Conservation (phyloP, 2,113 vertebrate genomes). For the Coreoperca whiteheadi region DNA sequence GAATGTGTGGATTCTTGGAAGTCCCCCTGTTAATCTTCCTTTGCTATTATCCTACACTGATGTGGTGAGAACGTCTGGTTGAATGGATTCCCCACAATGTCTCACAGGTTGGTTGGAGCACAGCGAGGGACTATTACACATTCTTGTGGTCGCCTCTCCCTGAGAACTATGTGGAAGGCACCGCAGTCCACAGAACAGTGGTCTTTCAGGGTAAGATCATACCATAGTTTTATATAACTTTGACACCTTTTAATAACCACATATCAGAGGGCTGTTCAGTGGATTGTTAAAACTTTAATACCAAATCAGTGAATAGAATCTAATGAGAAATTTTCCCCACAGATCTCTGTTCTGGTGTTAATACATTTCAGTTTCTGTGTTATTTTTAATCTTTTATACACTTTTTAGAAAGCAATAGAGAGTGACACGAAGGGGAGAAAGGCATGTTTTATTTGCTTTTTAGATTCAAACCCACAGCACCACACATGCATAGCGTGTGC, state of each 20-base stretch:
- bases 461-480: constrained; percentile 15
- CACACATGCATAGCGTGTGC: background rate
- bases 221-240: constrained; percentile 65
- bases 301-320: constrained; percentile 41
- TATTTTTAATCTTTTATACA: constrained; percentile 43
- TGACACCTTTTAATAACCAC: constrained; percentile 71
- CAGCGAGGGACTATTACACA: constrained; percentile 98
- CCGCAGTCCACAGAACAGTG: constrained; percentile 92
- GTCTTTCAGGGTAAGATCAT: constrained; percentile 93
- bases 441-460: constrained; percentile 7
- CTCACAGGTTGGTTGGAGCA: constrained; percentile 97
- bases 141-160: constrained; percentile 98
- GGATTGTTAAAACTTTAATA: constrained; percentile 63
- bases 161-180: constrained; percentile 92
- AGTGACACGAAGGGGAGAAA: background rate
- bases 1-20: constrained; percentile 46
- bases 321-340: constrained; percentile 56
- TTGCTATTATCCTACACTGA: constrained; percentile 67
- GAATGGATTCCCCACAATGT: constrained; percentile 67
- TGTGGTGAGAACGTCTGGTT: constrained; percentile 66
- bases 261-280: constrained; percentile 39
- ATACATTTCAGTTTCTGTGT: constrained; percentile 49
- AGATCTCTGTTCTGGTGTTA: constrained; percentile 41
- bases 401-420: constrained; percentile 33
- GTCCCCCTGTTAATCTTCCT: constrained; percentile 50